Conservation (phyloP, 2,888 invertebrate species). For the Parnassius mnemosyne region DNA sequence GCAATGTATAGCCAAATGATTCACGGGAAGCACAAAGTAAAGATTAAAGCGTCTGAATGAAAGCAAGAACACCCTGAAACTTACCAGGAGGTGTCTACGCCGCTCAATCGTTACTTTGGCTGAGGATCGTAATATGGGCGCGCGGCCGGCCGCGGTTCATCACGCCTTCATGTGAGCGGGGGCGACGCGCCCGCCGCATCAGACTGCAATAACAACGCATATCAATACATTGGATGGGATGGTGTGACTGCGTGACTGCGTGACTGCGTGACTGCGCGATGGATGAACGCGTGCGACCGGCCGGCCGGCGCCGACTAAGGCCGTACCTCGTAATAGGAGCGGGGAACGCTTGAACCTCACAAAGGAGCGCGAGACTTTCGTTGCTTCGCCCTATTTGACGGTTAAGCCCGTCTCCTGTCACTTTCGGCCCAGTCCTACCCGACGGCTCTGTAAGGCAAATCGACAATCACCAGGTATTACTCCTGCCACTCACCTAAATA, state of each 20-base stretch:
- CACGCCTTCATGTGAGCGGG: conserved; percentile 72
- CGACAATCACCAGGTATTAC: conserved; percentile 47
- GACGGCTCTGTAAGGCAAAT: conserved; percentile 83
- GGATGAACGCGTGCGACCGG: conserved; percentile 70
- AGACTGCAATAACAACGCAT: conserved; percentile 77
- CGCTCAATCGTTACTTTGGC: conserved; percentile 79
- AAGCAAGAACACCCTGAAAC: conserved; percentile 79
- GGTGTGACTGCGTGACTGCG: conserved; percentile 59
- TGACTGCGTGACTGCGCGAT: conserved; percentile 59
- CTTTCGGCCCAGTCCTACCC: conserved; percentile 85
- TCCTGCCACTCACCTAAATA: conserved; percentile 83
- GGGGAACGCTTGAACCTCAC: conserved; percentile 90
- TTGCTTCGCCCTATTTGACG: conserved; percentile 70
- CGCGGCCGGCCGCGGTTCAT: conserved; percentile 77
- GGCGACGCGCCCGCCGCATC: conserved; percentile 55
- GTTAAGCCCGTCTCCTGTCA: conserved; percentile 82
- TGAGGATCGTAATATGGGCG: conserved; percentile 60
- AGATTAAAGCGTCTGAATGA: conserved; percentile 75
- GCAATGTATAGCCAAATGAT: conserved; percentile 47
- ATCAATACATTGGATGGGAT: conserved; percentile 72
- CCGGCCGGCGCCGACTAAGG: conserved; percentile 49
- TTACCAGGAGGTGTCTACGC: conserved; percentile 78
- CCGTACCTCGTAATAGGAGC: conserved; percentile 88
- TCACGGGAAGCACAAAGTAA: conserved; percentile 77
- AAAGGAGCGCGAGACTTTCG: conserved; percentile 83